Conservation (phyloP, 2,888 invertebrate genomes). For the Lapara coniferarum region DNA sequence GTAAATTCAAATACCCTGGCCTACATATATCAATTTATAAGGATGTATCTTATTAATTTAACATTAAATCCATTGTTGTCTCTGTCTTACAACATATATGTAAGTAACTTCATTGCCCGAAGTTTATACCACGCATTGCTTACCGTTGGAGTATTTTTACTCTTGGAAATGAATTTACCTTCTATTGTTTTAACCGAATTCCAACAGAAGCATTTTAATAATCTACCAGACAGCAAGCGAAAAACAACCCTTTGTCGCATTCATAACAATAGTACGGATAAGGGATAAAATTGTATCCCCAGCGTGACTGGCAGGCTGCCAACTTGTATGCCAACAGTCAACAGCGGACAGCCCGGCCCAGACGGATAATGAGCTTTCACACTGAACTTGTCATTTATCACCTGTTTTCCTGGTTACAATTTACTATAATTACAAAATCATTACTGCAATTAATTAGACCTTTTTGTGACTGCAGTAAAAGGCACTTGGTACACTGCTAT, state of each 20-base stretch:
- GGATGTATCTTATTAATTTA: too few species aligned
- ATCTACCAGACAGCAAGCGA: not conserved
- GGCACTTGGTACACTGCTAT: too few species aligned
- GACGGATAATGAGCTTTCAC: constrained; percentile 57
- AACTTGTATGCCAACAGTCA: constrained; percentile 50
- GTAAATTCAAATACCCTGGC: too few species aligned
- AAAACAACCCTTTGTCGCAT: not conserved
- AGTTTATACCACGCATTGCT: too few species aligned
- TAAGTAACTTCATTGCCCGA: too few species aligned
- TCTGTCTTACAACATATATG: too few species aligned
- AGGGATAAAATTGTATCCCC: constrained; percentile 49
- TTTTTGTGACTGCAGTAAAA: too few species aligned
- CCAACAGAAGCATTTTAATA: not conserved
- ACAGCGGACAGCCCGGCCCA: constrained; percentile 50
- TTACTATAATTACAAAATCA: not conserved
- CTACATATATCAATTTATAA: too few species aligned
- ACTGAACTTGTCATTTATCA: constrained; percentile 51
- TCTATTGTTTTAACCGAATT: not conserved
- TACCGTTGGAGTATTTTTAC: too few species aligned
- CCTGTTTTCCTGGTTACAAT: constrained; percentile 14
- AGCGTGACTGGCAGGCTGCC: constrained; percentile 61
- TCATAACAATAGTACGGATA: constrained; percentile 15
- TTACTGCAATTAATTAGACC: not conserved
- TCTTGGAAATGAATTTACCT: too few species aligned
- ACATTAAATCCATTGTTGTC: too few species aligned